Percentiles rank a stretch among this genome's conserved stretches.
Conservation (phyloP, 2,888 invertebrate species). For the Cerastoderma edule region DNA sequence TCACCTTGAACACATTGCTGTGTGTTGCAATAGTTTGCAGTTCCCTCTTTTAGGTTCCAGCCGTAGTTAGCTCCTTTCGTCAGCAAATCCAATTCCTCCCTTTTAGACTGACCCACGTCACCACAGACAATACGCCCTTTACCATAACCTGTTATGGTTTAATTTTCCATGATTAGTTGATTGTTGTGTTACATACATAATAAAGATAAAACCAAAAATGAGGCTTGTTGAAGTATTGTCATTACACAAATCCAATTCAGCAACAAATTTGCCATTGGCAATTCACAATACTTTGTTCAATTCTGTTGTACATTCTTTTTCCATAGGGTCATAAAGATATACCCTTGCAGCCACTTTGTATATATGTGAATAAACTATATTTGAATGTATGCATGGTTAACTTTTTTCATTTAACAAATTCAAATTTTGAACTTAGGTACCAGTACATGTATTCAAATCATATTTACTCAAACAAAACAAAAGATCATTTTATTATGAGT, state of each 20-base stretch:
- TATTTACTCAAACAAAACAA: too few relatives aligned
- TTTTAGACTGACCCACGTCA: conserved; percentile 80
- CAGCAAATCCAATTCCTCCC: conserved; percentile 80
- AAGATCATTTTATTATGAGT: too few relatives aligned
- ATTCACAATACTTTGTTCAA: too few relatives aligned
- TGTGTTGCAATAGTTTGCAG: conserved; percentile 52
- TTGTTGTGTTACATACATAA: background rate
- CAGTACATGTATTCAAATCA: too few relatives aligned
- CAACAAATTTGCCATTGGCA: too few relatives aligned
- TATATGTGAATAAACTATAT: too few relatives aligned
- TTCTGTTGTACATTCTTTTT: too few relatives aligned
- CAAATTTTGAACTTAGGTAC: too few relatives aligned
- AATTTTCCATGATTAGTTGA: background rate
- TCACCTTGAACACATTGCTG: conserved; percentile 37
- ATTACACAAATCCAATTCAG: background rate
- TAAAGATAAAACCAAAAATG: background rate
- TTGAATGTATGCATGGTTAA: too few relatives aligned
- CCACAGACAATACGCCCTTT: conserved; percentile 81
- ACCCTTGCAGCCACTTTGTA: too few relatives aligned
- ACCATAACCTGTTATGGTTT: conserved; percentile 67
- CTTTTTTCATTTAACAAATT: too few relatives aligned
- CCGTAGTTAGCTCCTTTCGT: conserved; percentile 81
- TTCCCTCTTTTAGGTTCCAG: conserved; percentile 80
- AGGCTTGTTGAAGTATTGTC: background rate
- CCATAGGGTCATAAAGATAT: too few relatives aligned